These are phyloP conservation scores for Syritta pipiens DNA, from an alignment of 2,888 invertebrate genomes.

Conservation along the genomic window DNA sequence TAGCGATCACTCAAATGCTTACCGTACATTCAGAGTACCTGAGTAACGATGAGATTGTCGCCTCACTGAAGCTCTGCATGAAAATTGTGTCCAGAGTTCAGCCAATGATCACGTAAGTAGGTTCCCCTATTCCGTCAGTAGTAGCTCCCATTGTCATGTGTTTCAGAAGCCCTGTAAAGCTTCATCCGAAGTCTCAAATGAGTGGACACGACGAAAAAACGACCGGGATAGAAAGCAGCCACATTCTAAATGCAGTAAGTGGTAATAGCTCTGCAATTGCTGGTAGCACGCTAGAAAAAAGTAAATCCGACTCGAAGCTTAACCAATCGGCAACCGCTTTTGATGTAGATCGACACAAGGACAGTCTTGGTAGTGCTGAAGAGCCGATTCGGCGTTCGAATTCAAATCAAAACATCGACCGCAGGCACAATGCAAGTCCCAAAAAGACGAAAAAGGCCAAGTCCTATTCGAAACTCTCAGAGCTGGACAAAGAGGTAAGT, in stretches of 20 bases:
- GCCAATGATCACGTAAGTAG: constrained; percentile 81
- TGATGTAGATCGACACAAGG: constrained; percentile 51
- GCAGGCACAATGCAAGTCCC: constrained; percentile 75
- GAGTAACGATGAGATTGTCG: constrained; percentile 82
- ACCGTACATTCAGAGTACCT: constrained; percentile 81
- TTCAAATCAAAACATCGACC: constrained; percentile 81
- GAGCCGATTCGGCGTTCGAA: constrained; percentile 80
- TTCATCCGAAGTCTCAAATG: constrained; percentile 70
- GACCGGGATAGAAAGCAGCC: constrained; percentile 50
- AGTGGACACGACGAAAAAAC: constrained; percentile 45
- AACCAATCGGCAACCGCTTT: constrained; percentile 76
- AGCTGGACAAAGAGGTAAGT: constrained; percentile 80
- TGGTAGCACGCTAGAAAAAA: constrained; percentile 80
- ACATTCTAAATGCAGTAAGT: constrained; percentile 69
- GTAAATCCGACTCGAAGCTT: constrained; percentile 84
- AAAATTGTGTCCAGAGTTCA: constrained; percentile 88
- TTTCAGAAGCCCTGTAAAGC: constrained; percentile 77
- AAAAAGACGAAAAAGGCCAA: constrained; percentile 81
- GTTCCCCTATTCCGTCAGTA: not conserved
- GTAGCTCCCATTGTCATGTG: not conserved
- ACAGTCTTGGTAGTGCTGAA: constrained; percentile 71
- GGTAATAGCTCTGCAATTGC: constrained; percentile 72
- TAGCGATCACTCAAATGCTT: constrained; percentile 83
- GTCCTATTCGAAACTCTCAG: constrained; percentile 81
- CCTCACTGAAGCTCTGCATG: constrained; percentile 84